Evolutionary conservation across 2,797 vertebrate genomes (phyloP), one percentile per base, ranked within the genome.

Genomic region (Acanthiza pusilla): DNA sequence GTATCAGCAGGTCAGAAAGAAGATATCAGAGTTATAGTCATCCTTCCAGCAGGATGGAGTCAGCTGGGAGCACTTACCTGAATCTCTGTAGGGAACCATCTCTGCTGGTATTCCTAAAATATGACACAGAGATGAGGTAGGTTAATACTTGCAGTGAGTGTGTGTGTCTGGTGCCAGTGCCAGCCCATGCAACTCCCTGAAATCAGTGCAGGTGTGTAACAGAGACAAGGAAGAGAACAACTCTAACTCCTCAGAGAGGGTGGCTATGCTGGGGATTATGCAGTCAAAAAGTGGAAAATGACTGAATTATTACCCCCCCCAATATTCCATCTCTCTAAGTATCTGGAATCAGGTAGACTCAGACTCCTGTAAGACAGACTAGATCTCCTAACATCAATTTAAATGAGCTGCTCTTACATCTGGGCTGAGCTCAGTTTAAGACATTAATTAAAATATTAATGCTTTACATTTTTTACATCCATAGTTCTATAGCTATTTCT

Each of bases 81-180:
- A 86, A 67, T 85, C 78, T 71, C 57, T 32, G 25, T 92, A 96
- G 57, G 95, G 89, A 86, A 91, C 70, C n/a, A 96, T 4, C 42
- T 97, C 97, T 53, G 45, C 60, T 58, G 94, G 42, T n/a, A 14
- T 19, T 51, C 95, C 96, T 97, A 65, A 79, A 96, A 93, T 22
- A 75, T 16, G 18, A 51, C 4, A 7, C n/a, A 92, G 54, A 92
- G 42, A 57, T 42, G n/a, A 62, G 32, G n/a, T 3, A 62, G 50
- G 29, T 92, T 58, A 95, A 47, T 20, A 55, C 9, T 53, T 22
- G 11, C 34, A 63, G 53, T 11, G 27, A 79, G 23, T 6, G n/a
- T 7, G 13, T 5, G 47, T 72, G 61, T 55, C 75, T 78, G 63
- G 15, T 36, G 47, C 38, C 43, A 71, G 50, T 48, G 50, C 54